phyloP scores from a whole-genome alignment of 2,888 invertebrate species.

The Ferrisia virgata region DNA sequence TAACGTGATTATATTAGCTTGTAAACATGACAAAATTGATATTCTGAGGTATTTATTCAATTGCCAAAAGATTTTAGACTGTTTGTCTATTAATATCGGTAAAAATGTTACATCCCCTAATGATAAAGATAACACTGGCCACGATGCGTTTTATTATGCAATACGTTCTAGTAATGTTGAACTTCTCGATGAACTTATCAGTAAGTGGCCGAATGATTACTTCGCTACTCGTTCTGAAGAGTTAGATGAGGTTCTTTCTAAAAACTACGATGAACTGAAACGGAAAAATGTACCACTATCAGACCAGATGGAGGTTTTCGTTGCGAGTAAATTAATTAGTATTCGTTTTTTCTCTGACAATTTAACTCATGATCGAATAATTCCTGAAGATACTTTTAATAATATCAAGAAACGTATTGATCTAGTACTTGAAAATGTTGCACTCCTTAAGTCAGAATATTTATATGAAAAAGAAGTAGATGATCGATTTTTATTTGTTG shows the following conservation, averaged over 20 bases:
- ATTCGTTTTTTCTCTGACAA: not conserved
- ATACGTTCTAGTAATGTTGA: not conserved
- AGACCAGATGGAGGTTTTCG: not conserved
- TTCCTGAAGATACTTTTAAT: not conserved
- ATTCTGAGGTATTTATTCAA: not conserved
- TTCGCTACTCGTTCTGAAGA: not conserved
- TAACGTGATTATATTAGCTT: not conserved
- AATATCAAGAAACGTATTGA: not conserved
- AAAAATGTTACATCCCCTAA: not conserved
- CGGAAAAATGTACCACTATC: not conserved
- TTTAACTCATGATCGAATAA: not conserved
- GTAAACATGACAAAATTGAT: not conserved
- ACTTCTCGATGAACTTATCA: not conserved
- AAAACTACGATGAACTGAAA: not conserved
- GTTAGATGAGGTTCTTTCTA: not conserved
- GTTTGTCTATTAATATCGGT: not conserved
- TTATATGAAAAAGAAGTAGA: not conserved
- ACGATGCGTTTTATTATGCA: not conserved
- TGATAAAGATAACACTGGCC: not conserved
- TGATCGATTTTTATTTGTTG: not conserved
- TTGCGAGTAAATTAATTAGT: not conserved
- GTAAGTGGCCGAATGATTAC: not conserved
- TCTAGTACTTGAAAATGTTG: not conserved
- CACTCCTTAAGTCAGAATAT: not conserved
- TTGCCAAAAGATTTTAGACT: not conserved